phyloP scores from a whole-genome alignment of 2,113 vertebrate species.

The Cyanocitta stelleri region DNA sequence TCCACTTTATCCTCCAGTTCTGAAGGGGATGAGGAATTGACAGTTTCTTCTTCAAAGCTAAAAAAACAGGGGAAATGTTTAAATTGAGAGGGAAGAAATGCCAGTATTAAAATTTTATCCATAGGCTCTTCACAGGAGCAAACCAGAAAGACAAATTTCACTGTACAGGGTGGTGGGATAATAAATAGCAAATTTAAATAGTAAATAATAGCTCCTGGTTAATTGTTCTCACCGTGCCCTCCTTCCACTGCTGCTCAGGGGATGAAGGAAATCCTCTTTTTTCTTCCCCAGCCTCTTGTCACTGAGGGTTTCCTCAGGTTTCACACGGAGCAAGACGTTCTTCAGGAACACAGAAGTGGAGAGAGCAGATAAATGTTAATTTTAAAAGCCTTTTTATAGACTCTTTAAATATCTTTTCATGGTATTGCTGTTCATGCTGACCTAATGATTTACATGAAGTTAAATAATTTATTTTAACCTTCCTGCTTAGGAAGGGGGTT shows the following conservation, averaged over 20 bases:
- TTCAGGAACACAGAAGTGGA: not conserved
- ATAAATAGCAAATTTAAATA: not conserved
- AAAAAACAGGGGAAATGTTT: not conserved
- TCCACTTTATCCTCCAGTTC: constrained; percentile 35
- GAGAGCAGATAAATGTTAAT: not conserved
- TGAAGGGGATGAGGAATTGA: not conserved
- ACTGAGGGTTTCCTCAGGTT: constrained; percentile 61
- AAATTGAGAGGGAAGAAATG: not conserved
- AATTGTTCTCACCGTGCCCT: not conserved
- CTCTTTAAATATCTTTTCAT: not conserved
- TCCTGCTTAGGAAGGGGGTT: not conserved
- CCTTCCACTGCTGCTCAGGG: not conserved
- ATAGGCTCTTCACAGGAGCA: not conserved
- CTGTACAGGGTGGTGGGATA: fast-evolving
- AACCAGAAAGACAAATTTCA: not conserved
- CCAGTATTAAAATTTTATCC: fast-evolving
- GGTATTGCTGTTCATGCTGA: not conserved
- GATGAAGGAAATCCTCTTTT: not conserved
- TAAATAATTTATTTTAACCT: not conserved
- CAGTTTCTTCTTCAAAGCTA: not conserved
- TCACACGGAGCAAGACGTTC: constrained; percentile 44
- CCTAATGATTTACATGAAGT: not conserved
- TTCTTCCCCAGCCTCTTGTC: constrained; percentile 37
- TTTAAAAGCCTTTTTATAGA: not conserved
- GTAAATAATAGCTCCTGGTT: too few species aligned